Evolutionary conservation across 1,140 invertebrate species (phyloP), one percentile per base, ranked within the genome.

Genomic region (Orchestia grillus): DNA sequence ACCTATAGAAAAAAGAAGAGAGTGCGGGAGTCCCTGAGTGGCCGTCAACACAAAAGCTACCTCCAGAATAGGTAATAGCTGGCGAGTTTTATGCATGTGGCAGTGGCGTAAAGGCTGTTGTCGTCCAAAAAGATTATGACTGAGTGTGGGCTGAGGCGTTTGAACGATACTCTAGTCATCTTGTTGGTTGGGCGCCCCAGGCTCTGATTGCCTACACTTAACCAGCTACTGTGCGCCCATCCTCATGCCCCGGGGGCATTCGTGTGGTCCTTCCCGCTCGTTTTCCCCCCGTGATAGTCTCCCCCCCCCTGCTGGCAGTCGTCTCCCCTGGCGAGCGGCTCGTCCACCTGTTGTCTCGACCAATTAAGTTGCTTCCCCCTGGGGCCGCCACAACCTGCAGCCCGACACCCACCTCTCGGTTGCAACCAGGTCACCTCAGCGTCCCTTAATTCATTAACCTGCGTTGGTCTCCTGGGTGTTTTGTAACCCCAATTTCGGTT

Each of bases 151-250:
- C 43, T 16, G 92, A 45, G 47, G 43, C 43, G 44, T 40, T 28
- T 47, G 43, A 94, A 45, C 92, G 43, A 94, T 45, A 44, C 92
- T 44, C 43, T 40, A 40, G 44, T 94, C 44, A 45, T 94, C 92
- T 94, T 91, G 41, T 43, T 91, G 88, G 88, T 41, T 91, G 88
- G 88, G 15, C 28, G 88, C 88, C 88, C 19, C 88, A 91, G 88
- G 88, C 8, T 91, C 44, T 11, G 88, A 91, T 91, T 91, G 44
- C 92, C 92, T 45, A 45, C 92, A 45, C 44, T 45, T 94, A 94
- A 94, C 44, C 92, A 45, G 92, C 92, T 94, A 94, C 92, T 94
- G 92, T 94, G 92, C 44, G 44, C 92, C 44, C 44, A 94, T 94
- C 92, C 43, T 45, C 43, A 16, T 8, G 15, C 36, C 92, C 92